These are phyloP conservation scores for Osmoderma eremita DNA, from an alignment of 2,888 invertebrate genomes.

Conservation along the genomic window DNA sequence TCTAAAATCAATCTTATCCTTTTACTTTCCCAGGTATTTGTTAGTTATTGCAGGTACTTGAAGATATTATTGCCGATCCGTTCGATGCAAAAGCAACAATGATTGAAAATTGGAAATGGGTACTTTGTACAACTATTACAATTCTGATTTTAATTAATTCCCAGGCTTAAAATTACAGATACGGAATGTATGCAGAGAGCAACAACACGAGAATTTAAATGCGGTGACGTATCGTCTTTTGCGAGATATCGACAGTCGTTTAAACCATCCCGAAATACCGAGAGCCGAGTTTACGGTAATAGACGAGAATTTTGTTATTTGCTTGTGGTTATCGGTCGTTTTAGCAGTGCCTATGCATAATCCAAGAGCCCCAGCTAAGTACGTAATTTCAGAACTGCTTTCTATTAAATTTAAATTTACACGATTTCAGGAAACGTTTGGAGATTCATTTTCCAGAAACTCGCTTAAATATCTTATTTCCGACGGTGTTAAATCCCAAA, in stretches of 20 bases:
- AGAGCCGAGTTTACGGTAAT: constrained; percentile 62
- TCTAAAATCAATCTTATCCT: background rate
- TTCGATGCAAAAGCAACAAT: constrained; percentile 47
- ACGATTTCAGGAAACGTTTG: constrained; percentile 58
- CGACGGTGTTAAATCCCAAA: constrained; percentile 61
- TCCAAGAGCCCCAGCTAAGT: constrained; percentile 55
- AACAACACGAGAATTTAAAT: constrained; percentile 64
- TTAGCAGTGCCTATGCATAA: constrained; percentile 62
- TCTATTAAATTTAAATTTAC: background rate
- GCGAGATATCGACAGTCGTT: constrained; percentile 63
- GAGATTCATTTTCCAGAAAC: constrained; percentile 65
- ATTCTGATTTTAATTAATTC: background rate
- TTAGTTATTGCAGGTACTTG: constrained; percentile 55
- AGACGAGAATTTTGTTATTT: constrained; percentile 61
- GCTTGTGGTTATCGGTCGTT: constrained; percentile 64
- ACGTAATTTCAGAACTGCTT: background rate
- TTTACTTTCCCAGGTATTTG: constrained; percentile 44
- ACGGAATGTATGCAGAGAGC: constrained; percentile 61
- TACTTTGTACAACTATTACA: constrained; percentile 32
- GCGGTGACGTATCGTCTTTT: constrained; percentile 65
- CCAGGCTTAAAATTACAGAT: background rate
- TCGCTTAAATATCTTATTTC: constrained; percentile 63
- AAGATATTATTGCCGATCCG: constrained; percentile 54
- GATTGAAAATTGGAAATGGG: constrained; percentile 55
- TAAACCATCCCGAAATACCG: constrained; percentile 63